Conservation (phyloP, 1,140 invertebrate genomes). For the Grapholita molesta region DNA sequence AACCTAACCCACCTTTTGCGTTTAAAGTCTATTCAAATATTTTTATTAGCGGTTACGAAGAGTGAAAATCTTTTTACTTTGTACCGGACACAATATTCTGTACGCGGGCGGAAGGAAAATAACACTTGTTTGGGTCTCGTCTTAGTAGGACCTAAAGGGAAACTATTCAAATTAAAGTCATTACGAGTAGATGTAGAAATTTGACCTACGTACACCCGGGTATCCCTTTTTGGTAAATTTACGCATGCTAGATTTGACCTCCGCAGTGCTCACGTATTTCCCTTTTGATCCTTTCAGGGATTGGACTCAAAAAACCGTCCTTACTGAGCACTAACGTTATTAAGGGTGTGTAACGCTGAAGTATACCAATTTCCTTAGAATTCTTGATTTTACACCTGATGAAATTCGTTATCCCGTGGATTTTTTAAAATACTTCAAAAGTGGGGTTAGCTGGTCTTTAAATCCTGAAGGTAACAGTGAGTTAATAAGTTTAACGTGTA, state of each 20-base stretch:
- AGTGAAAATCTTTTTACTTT: no score
- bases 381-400: neutral
- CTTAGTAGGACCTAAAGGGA: neutral
- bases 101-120: no score
- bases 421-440: no score
- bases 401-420: no score
- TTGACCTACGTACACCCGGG: neutral
- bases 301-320: conserved; percentile 11
- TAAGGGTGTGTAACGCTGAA: neutral
- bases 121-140: no score
- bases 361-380: conserved; percentile 4
- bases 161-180: neutral
- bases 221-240: conserved; percentile 3
- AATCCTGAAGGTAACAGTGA: no score
- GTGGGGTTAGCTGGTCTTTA: no score
- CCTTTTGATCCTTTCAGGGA: conserved; percentile 14
- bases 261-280: conserved; percentile 3
- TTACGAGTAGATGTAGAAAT: neutral
- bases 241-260: conserved; percentile 1
- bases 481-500: no score
- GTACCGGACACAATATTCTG: no score
- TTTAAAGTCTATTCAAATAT: no score
- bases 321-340: neutral
- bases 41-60: no score
- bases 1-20: no score